These are phyloP conservation scores for Cryptus viduatorius DNA, from an alignment of 2,888 invertebrate genomes.

Conservation along the genomic window DNA sequence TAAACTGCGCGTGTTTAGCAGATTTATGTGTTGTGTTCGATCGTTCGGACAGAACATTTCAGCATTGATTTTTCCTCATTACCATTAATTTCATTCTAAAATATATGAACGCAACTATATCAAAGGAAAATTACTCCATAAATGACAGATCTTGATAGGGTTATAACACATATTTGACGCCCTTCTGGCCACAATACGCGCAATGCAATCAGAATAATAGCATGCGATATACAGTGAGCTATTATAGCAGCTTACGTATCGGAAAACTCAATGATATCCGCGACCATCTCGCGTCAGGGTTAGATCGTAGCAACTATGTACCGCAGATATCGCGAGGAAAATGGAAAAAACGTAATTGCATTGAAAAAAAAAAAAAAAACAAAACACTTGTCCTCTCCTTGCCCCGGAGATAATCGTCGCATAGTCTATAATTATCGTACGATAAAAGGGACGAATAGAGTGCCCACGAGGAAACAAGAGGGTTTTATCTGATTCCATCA, in stretches of 20 bases:
- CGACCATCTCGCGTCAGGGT: constrained; percentile 18
- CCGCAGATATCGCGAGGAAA: constrained; percentile 10
- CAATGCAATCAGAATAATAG: background rate
- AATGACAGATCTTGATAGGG: background rate
- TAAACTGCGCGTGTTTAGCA: no score
- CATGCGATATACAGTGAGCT: background rate
- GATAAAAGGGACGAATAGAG: constrained; percentile 53
- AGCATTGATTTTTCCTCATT: no score
- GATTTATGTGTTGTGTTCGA: no score
- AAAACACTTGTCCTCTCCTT: constrained; percentile 3
- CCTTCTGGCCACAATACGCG: background rate
- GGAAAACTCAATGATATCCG: constrained; percentile 25
- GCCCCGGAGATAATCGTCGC: constrained; percentile 28
- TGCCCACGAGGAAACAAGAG: constrained; percentile 22
- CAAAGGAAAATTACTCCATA: background rate
- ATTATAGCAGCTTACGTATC: constrained; percentile 1
- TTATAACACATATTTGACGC: background rate
- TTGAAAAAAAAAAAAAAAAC: background rate
- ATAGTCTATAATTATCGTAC: constrained; percentile 29
- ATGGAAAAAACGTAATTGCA: constrained; percentile 11
- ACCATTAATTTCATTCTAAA: no score
- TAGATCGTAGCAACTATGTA: constrained; percentile 23
- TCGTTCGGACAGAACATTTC: no score
- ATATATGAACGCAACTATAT: background rate
- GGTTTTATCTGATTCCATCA: constrained; percentile 57